A percentile compares a stretch with the other conserved stretches of the same genome.
Evolutionary conservation across 2,888 invertebrate genomes (phyloP).

Genomic region (Epirrita christyi): DNA sequence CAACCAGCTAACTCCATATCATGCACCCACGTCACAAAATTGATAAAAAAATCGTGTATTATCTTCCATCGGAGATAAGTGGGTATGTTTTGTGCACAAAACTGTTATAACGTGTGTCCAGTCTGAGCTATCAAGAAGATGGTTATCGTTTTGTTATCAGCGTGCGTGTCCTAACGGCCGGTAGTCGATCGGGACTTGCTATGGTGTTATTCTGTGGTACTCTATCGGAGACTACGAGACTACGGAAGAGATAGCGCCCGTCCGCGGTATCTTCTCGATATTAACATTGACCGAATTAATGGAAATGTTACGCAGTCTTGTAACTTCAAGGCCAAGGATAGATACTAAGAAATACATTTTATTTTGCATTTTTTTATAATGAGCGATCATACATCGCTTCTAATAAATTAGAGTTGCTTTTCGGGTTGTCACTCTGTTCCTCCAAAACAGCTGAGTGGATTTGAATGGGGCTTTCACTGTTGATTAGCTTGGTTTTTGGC

Average conservation of each 20-base stretch:
- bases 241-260: slow-evolving; percentile 56
- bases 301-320: slow-evolving; percentile 29
- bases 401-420: too few species aligned
- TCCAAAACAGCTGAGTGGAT: too few species aligned
- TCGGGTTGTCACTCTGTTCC: too few species aligned
- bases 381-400: too few species aligned
- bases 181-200: slow-evolving; percentile 51
- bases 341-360: background rate
- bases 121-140: slow-evolving; percentile 65
- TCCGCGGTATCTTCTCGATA: slow-evolving; percentile 47
- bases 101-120: slow-evolving; percentile 47
- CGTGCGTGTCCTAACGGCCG: slow-evolving; percentile 61
- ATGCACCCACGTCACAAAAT: slow-evolving; percentile 47
- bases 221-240: slow-evolving; percentile 46
- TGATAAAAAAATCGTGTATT: slow-evolving; percentile 62
- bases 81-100: slow-evolving; percentile 50
- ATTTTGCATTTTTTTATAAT: background rate
- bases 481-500: too few species aligned
- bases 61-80: slow-evolving; percentile 58
- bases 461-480: too few species aligned
- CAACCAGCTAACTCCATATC: slow-evolving; percentile 39
- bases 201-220: slow-evolving; percentile 22
- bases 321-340: slow-evolving; percentile 15
- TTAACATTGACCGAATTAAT: slow-evolving; percentile 63
- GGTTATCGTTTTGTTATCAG: slow-evolving; percentile 69